Base-by-base conservation (phyloP, 2,113 vertebrate species). In the Calidris pugnax region DNA sequence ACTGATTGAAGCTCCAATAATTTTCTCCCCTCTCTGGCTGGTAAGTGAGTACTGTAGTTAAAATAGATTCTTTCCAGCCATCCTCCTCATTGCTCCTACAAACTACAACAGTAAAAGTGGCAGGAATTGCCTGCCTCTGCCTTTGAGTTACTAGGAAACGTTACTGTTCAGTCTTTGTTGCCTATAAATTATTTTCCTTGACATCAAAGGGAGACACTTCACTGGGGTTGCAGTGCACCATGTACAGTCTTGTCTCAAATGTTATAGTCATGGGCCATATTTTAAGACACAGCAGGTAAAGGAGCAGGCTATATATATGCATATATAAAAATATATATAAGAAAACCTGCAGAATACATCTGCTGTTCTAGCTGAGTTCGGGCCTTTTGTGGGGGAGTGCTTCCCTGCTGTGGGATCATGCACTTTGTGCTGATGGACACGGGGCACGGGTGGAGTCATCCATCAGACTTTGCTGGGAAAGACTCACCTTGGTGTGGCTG, bases 21-120 rank as follows among this genome's bases (percentile, higher is more conserved):
- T 48, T 51, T 90, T 68, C 37, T 75, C 9, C 24, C 7, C 27
- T 95, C 47, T 77, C 69, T 84, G 63, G 8, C 17, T 89, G 18
- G 33, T 68, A 47, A 82, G 37, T 66, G 60, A 82, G 37, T 78
- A 41, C 57, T 64, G 15, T 27, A 87, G 33, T 64, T 81, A 79
- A 89, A 96, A 90, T 9, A 82, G 55, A 69, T 30, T 56, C 50
- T 67, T 83, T 90, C 28, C 39, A 90, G 30, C 12, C 10, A 39
- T 77, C 39, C 11, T 90, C 5, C 23, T 85, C 24, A 14, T 53
- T 91, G n/a, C 45, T 92, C 7, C 73, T 72, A 75, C 56, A 94
- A 94, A 82, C 39, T 13, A 20, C 39, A 51, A 14, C 1, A 85
- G 21, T 63, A 81, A 56, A 92, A 85, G 30, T 56, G 56, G 7